Evolutionary conservation across 2,888 invertebrate species (phyloP), one percentile per base, ranked within the genome.

Genomic region (Carabus problematicus): DNA sequence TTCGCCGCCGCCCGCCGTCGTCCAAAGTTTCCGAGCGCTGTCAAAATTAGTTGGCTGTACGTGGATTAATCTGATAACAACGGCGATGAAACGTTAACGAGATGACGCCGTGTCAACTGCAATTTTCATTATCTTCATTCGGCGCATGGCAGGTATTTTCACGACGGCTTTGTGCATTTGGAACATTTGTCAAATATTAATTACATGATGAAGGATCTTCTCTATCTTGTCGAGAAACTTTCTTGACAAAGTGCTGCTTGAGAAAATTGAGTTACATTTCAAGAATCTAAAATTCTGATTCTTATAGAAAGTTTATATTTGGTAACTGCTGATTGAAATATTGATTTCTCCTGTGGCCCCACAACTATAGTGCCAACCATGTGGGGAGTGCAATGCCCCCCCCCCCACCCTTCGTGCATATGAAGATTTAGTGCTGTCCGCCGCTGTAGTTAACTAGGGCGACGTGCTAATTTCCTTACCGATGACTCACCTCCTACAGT

Each of bases 51-150:
- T 63, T 63, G 29, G 29, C 29, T 63, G 49, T n/a, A n/a, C n/a
- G n/a, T 41, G 54, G 16, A 63, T 63, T 63, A 63, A 63, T 63
- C 63, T 52, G 63, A 52, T 54, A 63, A 54, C 49, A 39, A 39
- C 16, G 12, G 47, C 18, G 63, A 61, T 47, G 61, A 61, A 12
- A 19, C 39, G 4, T 4, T 62, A 47, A 49, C 49, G 61, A 29
- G 29, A 29, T n/a, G 29, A 56, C 11, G 56, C 29, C 19, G 56
- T 39, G 11, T 56, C 9, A 45, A 60, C 8, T 43, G 45, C 45
- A 11, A 45, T 45, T 12, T 45, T 45, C 12, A 11, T 45, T n/a
- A 45, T 45, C 45, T 45, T n/a, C 11, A 45, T 45, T n/a, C 43
- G 42, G 9, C 45, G 18, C n/a, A 45, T n/a, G 18, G 14, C 43